Evolutionary conservation across 2,113 vertebrate species (phyloP).

Genomic region (Notechis scutatus): DNA sequence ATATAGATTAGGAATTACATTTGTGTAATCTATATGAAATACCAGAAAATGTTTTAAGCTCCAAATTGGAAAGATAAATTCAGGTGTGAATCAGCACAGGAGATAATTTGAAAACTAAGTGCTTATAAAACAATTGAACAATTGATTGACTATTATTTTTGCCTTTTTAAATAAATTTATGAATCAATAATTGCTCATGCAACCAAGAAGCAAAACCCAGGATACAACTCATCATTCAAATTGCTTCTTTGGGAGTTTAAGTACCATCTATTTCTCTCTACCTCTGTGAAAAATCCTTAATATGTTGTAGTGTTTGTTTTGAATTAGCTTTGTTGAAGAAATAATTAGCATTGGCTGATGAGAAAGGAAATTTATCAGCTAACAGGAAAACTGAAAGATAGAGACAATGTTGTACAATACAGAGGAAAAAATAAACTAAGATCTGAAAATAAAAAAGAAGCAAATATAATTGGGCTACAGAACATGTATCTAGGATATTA

Average conservation of each 20-base stretch:
- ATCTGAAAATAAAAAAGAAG: not conserved
- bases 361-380: not conserved
- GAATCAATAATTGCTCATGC: not conserved
- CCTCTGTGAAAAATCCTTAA: not conserved
- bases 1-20: not conserved
- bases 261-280: not conserved
- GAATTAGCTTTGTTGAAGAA: not conserved
- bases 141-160: not conserved
- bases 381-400: not conserved
- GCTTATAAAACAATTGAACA: not conserved
- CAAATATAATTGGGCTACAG: not conserved
- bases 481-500: not conserved
- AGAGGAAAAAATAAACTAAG: not conserved
- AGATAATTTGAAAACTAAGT: not conserved
- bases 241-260: not conserved
- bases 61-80: not conserved
- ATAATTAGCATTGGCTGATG: not conserved
- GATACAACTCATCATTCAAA: not conserved
- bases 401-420: not conserved
- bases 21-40: not conserved
- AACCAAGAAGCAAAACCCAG: constrained; percentile 1
- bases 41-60: not conserved
- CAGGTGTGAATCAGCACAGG: constrained; percentile 10
- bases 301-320: not conserved
- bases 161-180: not conserved